These are phyloP conservation scores for Galaxias olidus DNA, from an alignment of 2,797 vertebrate species.

Conservation along the genomic window DNA sequence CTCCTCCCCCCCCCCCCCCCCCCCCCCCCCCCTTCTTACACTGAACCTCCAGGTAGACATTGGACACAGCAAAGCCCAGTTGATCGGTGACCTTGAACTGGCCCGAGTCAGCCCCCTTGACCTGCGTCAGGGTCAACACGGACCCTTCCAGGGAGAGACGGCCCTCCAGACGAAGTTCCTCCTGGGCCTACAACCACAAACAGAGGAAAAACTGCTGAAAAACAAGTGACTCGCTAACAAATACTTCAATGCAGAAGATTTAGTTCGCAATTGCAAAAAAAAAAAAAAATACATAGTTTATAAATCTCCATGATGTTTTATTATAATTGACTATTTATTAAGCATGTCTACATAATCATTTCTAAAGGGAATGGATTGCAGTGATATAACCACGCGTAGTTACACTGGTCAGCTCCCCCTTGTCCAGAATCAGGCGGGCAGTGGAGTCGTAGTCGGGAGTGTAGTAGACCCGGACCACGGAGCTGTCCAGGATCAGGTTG, in stretches of 20 bases:
- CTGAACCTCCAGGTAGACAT: slow-evolving; percentile 56
- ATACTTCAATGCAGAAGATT: too few species aligned
- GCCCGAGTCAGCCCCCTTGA: slow-evolving; percentile 66
- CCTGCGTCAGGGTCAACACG: slow-evolving; percentile 59
- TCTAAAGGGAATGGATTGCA: too few species aligned
- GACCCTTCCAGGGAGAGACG: slow-evolving; percentile 70
- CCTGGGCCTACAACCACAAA: slow-evolving; percentile 34
- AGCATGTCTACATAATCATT: too few species aligned
- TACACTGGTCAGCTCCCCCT: slow-evolving; percentile 66
- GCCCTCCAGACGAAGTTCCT: slow-evolving; percentile 53
- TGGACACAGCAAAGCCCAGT: slow-evolving; percentile 64
- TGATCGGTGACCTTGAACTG: slow-evolving; percentile 68
- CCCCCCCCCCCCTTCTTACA: slow-evolving; percentile 55
- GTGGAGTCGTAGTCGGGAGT: slow-evolving; percentile 24
- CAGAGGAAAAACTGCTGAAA: too few species aligned
- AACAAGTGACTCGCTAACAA: too few species aligned
- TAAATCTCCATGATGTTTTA: too few species aligned
- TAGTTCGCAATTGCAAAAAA: too few species aligned
- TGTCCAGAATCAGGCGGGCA: slow-evolving; percentile 64
- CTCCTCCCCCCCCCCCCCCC: slow-evolving; percentile 56
- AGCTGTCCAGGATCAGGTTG: slow-evolving; percentile 73
- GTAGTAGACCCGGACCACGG: slow-evolving; percentile 67
- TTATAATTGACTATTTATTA: too few species aligned
- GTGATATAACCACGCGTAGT: slow-evolving; percentile 3
- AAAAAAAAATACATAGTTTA: too few species aligned